phyloP scores from a whole-genome alignment of 2,888 invertebrate species.

The Biston stratarius region DNA sequence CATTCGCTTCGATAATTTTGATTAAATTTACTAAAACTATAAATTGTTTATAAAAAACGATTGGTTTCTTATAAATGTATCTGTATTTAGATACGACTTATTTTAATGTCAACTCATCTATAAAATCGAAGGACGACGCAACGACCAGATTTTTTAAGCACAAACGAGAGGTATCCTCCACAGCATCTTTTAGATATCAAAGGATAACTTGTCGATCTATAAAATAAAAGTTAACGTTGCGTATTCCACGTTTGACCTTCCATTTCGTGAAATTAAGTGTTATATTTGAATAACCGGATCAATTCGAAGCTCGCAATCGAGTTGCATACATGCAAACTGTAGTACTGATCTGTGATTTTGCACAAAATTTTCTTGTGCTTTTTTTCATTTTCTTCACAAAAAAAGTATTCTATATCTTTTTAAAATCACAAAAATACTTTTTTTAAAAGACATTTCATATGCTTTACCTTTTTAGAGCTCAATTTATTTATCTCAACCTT shows the following conservation, averaged over 20 bases:
- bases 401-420: not conserved
- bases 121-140: too few species aligned
- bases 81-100: too few species aligned
- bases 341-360: not conserved
- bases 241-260: constrained; percentile 54
- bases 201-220: not conserved
- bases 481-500: too few species aligned
- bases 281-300: constrained; percentile 49
- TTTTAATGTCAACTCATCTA: too few species aligned
- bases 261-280: constrained; percentile 41
- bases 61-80: not conserved
- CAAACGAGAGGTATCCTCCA: too few species aligned
- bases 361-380: not conserved
- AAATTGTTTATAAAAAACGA: not conserved
- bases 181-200: not conserved
- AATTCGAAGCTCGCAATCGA: constrained; percentile 15
- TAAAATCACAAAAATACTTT: too few species aligned
- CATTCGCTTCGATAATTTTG: not conserved
- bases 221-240: constrained; percentile 18
- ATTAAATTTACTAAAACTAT: not conserved
- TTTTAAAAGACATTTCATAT: too few species aligned
- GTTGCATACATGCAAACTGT: not conserved
- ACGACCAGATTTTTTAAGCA: too few species aligned
- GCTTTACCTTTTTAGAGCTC: too few species aligned
- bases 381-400: not conserved